Percentiles rank a stretch among this genome's conserved stretches.
phyloP scores from a whole-genome alignment of 30 jellyfish, hydroid and myxozoan species.

The Sanderia malayensis region DNA sequence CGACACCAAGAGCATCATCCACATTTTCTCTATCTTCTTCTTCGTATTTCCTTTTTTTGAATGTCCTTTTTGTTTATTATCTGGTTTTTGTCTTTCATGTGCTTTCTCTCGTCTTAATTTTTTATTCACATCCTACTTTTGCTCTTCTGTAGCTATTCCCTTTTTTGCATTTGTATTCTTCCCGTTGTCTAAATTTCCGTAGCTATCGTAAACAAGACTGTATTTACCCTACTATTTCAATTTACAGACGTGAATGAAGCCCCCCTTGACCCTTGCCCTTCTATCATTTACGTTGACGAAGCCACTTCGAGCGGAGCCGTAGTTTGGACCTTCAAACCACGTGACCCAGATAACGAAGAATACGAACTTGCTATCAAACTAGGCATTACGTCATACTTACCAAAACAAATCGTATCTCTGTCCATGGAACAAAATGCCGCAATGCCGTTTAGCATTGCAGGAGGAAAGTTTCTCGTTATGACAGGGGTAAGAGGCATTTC shows the following conservation, averaged over 20 bases:
- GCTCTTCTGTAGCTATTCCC: no score
- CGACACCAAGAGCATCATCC: no score
- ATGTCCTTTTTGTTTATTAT: no score
- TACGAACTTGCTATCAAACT: conserved; percentile 23
- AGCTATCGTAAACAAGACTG: no score
- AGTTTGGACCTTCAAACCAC: conserved; percentile 36
- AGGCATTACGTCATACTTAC: conserved; percentile 18
- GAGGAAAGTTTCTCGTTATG: conserved; percentile 30
- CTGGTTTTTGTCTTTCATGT: no score
- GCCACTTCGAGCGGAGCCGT: conserved; percentile 46
- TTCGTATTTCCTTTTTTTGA: no score
- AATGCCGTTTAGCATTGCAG: conserved; percentile 45
- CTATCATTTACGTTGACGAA: conserved; percentile 37
- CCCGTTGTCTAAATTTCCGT: no score
- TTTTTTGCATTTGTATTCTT: no score
- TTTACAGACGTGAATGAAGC: conserved; percentile 56
- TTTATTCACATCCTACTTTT: no score
- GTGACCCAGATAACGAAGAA: conserved; percentile 71
- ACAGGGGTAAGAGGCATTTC: conserved; percentile 29
- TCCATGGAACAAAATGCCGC: conserved; percentile 5
- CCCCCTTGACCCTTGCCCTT: conserved; percentile 54
- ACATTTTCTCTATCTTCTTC: no score
- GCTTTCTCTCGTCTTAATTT: no score
- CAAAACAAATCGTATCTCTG: conserved; percentile 25
- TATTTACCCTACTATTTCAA: no score